Evolutionary conservation across 2,113 vertebrate genomes (phyloP), one percentile per base, ranked within the genome.

Genomic region (Natator depressus): DNA sequence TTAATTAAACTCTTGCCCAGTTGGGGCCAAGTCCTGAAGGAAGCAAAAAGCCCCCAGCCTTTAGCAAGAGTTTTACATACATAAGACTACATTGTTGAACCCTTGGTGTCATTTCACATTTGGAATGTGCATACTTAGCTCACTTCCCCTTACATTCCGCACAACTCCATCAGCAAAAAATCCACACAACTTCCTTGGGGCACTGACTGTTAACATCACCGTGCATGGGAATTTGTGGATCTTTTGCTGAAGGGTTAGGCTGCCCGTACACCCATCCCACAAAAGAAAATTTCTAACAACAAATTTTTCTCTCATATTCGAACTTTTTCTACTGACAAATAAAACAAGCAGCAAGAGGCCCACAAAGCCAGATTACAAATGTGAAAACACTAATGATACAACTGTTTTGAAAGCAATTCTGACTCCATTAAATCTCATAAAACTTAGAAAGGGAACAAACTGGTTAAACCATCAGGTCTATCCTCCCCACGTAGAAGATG

Each of bases 41-140:
- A 11, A 11, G 16, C 25, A n/a, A 1, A 19, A 2, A 12, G 4
- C 29, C 13, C 50, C 1, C 10, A 38, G 24, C 24, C 17, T 72
- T 72, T 72, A 69, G 35, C 12, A 19, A 25, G 42, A 78, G 75
- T 14, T 46, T 42, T 78, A 47, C 75, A 47, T 78, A 25, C 72
- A 46, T 24, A 42, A 38, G 22, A 76, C 38, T 25, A 76, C 8
- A 72, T 19, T 22, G 19, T 72, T 38, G 17, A 38, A 72, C 19
- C 8, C 8, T 38, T 46, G 42, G 24, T 46, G 10, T 42, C 42
- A 46, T 47, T 27, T 78, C 75, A 76, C 24, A 14, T 46, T 46
- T 76, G 75, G 24, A 46, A 47, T 42, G 25, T 78, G 75, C 42
- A 46, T 78, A 7, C 42, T 27, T 76, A 24, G 46, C 22, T 76